phyloP scores from a whole-genome alignment of 2,797 vertebrate genomes.

The Thripadectes ignobilis region DNA sequence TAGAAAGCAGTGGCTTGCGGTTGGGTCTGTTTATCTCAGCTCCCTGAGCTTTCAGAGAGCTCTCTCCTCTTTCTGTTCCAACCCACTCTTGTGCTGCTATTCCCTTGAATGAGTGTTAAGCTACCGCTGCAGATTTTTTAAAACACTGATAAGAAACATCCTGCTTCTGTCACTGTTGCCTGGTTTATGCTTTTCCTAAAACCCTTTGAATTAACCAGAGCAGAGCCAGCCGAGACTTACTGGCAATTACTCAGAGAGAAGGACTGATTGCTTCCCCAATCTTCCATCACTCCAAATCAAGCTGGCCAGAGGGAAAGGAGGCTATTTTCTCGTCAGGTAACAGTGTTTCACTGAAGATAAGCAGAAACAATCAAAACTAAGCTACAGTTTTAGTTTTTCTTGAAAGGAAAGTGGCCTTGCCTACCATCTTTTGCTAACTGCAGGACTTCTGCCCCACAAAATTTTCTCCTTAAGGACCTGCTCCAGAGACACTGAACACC shows the following conservation, averaged over 20 bases:
- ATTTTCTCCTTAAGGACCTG: neutral
- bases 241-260: neutral
- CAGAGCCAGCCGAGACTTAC: neutral
- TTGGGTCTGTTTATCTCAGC: neutral
- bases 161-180: neutral
- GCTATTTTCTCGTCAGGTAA: slow-evolving; percentile 35
- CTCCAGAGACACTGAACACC: neutral
- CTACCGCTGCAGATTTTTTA: neutral
- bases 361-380: slow-evolving; percentile 1
- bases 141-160: neutral
- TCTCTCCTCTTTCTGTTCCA: neutral
- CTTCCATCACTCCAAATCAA: neutral
- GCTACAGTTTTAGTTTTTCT: neutral
- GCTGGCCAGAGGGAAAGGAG: neutral
- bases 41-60: neutral
- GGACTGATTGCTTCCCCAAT: neutral
- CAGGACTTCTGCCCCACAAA: neutral
- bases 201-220: neutral
- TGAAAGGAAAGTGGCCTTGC: neutral
- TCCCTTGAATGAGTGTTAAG: neutral
- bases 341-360: neutral
- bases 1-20: neutral
- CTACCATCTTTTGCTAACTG: neutral
- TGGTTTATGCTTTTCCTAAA: neutral
- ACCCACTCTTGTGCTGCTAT: neutral